Base-by-base conservation (phyloP, 2,888 invertebrate species). In the Hybos culiciformis region DNA sequence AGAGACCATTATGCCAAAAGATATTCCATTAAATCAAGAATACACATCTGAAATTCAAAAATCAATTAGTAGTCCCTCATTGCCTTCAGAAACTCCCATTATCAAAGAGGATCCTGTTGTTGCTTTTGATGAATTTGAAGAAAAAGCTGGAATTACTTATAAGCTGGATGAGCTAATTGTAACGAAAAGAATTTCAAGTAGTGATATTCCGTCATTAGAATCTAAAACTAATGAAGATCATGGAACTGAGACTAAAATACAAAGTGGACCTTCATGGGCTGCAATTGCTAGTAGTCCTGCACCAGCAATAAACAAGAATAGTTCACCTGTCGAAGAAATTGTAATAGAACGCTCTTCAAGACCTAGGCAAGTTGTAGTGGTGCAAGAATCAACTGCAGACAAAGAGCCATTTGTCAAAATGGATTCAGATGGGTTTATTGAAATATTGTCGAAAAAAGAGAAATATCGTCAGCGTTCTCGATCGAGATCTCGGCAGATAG, bases 391-490 rank as follows among this genome's bases (percentile, higher is more conserved):
- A 17, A 19, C n/a, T 20, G n/a, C 12, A 17, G 12, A 2, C 3
- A 6, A 12, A 19, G 19, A 15, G n/a, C 39, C 29, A 19, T 18
- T 39, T 18, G n/a, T 31, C 19, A 53, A 58, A 42, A 56, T 56
- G 21, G 69, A 65, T 47, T 54, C 61, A 12, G 66, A 70, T 50
- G 71, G 69, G 38, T 71, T 72, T 51, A 62, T 70, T 45, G 70
- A 71, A 55, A 66, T 62, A 41, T 54, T 70, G 7, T 68, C 67
- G 17, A 66, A 66, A 51, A 68, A 63, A 51, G 68, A 68, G 49
- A 59, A 63, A 46, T 53, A 45, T 68, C 71, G 60, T 36, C 52
- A 53, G 36, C 68, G 74, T 43, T 77, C 77, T 3, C 64, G 70
- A 39, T 74, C 75, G 12, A 69, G 70, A 45, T 68, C 68, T 36